phyloP scores from a whole-genome alignment of 2,113 vertebrate genomes.

The Peromyscus leucopus region DNA sequence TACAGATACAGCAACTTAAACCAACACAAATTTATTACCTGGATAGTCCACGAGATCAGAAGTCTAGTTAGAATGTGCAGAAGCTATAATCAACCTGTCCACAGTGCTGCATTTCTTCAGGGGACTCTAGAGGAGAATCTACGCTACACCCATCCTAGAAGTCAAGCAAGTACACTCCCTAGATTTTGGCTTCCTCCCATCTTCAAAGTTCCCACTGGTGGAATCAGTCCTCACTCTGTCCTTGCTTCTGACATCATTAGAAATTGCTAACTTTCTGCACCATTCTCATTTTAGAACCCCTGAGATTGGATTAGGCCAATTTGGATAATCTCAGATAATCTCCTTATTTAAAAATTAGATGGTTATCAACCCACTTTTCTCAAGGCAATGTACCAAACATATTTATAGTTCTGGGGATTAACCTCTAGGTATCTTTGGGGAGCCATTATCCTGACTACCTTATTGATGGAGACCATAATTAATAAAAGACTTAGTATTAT shows the following conservation, averaged over 20 bases:
- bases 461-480: background rate
- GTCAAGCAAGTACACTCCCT: too few relatives aligned
- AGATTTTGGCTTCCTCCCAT: accelerated
- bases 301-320: background rate
- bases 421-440: background rate
- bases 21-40: background rate
- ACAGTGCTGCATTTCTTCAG: background rate
- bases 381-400: background rate
- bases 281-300: background rate
- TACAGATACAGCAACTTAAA: background rate
- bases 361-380: background rate
- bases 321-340: background rate
- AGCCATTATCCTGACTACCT: background rate
- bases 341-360: background rate
- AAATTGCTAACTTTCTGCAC: background rate
- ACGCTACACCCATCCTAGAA: background rate
- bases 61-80: background rate
- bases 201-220: background rate
- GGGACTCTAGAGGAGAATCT: background rate
- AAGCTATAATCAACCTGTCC: background rate
- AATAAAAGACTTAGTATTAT: background rate
- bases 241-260: background rate
- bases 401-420: background rate
- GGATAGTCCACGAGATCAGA: background rate
- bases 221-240: background rate